Evolutionary conservation across 1,140 invertebrate genomes (phyloP).

Genomic region (Ganaspis sp.): DNA sequence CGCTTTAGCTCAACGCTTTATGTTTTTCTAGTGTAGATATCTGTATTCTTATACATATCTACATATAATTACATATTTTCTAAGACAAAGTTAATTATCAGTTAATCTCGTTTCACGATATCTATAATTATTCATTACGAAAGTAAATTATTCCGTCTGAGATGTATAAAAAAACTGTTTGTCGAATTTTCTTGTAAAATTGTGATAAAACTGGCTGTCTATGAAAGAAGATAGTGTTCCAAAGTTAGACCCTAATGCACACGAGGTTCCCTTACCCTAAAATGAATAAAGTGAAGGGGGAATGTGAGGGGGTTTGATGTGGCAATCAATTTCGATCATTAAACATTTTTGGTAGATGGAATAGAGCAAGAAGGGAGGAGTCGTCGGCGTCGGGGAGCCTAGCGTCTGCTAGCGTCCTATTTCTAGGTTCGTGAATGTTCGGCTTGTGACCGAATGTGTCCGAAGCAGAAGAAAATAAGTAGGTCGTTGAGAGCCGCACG

Average conservation of each 20-base stretch:
- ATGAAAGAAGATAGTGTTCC: not conserved
- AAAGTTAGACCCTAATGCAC: not conserved
- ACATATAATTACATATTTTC: too few species aligned
- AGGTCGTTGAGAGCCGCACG: constrained; percentile 75
- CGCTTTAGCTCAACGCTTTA: too few species aligned
- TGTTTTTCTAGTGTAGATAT: too few species aligned
- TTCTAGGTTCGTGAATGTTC: constrained; percentile 71
- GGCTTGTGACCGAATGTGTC: constrained; percentile 60
- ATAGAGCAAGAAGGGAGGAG: constrained; percentile 4
- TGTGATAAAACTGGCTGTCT: too few species aligned
- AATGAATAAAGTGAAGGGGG: not conserved
- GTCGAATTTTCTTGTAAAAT: too few species aligned
- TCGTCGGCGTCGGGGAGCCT: constrained; percentile 9
- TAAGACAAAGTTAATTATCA: too few species aligned
- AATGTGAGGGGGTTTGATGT: not conserved
- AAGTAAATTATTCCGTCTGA: too few species aligned
- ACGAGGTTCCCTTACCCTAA: not conserved
- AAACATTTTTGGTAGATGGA: constrained; percentile 4
- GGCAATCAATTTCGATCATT: constrained; percentile 10
- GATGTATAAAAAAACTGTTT: too few species aligned
- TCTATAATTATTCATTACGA: too few species aligned
- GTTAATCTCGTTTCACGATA: too few species aligned
- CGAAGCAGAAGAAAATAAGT: constrained; percentile 70
- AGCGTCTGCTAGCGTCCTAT: constrained; percentile 64
- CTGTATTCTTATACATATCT: too few species aligned